Evolutionary conservation across 2,888 invertebrate species (phyloP), one percentile per base, ranked within the genome.

Genomic region (Pachliopta kotzebuea): DNA sequence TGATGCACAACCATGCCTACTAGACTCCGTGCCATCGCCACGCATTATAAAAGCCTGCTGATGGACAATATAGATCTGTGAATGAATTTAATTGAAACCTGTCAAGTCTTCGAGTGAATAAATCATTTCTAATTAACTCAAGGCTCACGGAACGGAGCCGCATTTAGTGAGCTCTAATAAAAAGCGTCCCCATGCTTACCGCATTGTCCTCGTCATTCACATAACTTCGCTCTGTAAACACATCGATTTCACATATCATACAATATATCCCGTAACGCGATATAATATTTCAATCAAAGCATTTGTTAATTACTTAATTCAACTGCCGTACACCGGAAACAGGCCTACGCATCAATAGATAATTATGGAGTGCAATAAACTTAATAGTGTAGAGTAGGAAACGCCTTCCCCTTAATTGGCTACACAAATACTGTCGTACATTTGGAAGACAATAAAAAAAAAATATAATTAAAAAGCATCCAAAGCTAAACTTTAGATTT

Each of bases 331-430:
- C 31, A 42, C 24, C 18, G 78, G 78, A 81, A 80, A 83, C 81
- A 81, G 76, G 80, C 74, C 75, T 77, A 72, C 72, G 74, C 77
- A 75, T 72, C 65, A 69, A 68, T 67, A 70, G 69, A 72, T 72
- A 73, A 72, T 77, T 79, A 84, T 84, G 84, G 82, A 86, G 87
- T 88, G 88, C 85, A 86, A 82, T 83, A 83, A 88, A 86, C 85
- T 85, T 86, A 87, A 86, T 84, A 85, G 83, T 84, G 84, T 87
- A 84, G 76, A 81, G 83, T 86, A 88, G 88, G 90, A 90, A 88
- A 85, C 80, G 84, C 88, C 37, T 37, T 37, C 37, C 37, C 14
- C 72, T 70, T 67, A 69, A 70, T 76, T 71, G 71, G 74, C 76
- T 75, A 74, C 72, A 73, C 70, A 75, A 84, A 84, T 84, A 87